Conservation (phyloP, 2,888 invertebrate genomes). For the Allophyes oxyacanthae region DNA sequence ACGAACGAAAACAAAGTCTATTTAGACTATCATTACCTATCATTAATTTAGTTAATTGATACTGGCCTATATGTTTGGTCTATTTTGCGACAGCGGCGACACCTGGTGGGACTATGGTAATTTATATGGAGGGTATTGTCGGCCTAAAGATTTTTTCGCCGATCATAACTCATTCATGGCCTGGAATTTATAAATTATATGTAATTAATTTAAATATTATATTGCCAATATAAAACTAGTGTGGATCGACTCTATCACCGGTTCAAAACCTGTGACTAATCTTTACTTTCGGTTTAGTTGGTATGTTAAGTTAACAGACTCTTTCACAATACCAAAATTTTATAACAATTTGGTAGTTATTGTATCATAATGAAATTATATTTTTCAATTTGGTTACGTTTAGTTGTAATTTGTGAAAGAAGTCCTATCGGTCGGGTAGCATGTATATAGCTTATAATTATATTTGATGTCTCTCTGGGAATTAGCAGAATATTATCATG, state of each 20-base stretch:
- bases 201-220: background rate
- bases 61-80: too few species aligned
- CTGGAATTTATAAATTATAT: too few species aligned
- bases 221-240: slow-evolving; percentile 19
- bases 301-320: slow-evolving; percentile 31
- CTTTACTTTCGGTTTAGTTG: slow-evolving; percentile 21
- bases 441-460: slow-evolving; percentile 63
- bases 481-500: slow-evolving; percentile 35
- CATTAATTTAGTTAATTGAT: too few species aligned
- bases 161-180: too few species aligned
- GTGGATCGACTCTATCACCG: slow-evolving; percentile 23
- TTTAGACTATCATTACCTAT: too few species aligned
- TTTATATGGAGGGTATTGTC: too few species aligned
- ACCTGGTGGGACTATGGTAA: background rate
- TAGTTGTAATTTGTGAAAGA: slow-evolving; percentile 27
- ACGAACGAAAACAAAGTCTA: slow-evolving; percentile 1
- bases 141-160: too few species aligned
- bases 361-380: background rate
- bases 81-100: background rate
- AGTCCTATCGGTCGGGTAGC: slow-evolving; percentile 62
- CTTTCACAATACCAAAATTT: slow-evolving; percentile 23
- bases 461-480: slow-evolving; percentile 38
- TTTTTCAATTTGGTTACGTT: slow-evolving; percentile 4
- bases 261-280: slow-evolving; percentile 32
- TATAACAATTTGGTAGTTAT: slow-evolving; percentile 7